A percentile compares a stretch with the other conserved stretches of the same genome.
These are phyloP conservation scores for Drosophila ironensis DNA, from an alignment of 1,140 invertebrate genomes.

Conservation along the genomic window DNA sequence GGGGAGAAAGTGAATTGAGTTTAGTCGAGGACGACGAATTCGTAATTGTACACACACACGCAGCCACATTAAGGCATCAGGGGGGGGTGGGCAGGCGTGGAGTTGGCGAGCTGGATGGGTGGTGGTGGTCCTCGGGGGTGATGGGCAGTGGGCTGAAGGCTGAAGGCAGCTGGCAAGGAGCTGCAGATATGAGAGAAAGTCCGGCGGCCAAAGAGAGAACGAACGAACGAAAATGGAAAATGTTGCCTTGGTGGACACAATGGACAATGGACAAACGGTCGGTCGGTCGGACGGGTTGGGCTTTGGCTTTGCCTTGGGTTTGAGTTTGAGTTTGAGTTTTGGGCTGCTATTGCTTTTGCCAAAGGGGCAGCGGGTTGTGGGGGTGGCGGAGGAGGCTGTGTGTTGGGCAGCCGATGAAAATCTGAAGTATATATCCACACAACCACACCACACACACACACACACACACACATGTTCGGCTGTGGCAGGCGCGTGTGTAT, in stretches of 20 bases:
- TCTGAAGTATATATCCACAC: constrained; percentile 65
- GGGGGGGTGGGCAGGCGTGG: neutral
- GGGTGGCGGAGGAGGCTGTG: neutral
- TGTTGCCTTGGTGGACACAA: constrained; percentile 74
- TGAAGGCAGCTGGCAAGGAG: constrained; percentile 71
- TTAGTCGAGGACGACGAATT: constrained; percentile 75
- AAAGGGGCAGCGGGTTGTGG: constrained; percentile 1
- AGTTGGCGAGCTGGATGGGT: constrained; percentile 3
- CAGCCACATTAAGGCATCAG: constrained; percentile 51
- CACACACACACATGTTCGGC: constrained; percentile 25
- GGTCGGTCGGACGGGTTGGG: constrained; percentile 17
- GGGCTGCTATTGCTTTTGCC: neutral
- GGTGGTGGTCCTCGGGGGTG: constrained; percentile 54
- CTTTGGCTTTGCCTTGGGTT: neutral
- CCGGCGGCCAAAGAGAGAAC: constrained; percentile 45
- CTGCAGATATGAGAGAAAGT: constrained; percentile 73
- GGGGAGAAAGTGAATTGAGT: constrained; percentile 74
- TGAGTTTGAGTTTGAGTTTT: no score
- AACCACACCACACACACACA: constrained; percentile 2
- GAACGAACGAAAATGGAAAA: constrained; percentile 73
- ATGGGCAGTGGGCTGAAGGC: constrained; percentile 28
- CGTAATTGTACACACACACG: constrained; percentile 70
- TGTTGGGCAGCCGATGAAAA: constrained; percentile 55
- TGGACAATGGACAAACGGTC: constrained; percentile 52
- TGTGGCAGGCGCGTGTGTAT: constrained; percentile 1